Evolutionary conservation across 2,888 invertebrate genomes (phyloP), one percentile per base, ranked within the genome.

Genomic region (Cheilosia vulpina): DNA sequence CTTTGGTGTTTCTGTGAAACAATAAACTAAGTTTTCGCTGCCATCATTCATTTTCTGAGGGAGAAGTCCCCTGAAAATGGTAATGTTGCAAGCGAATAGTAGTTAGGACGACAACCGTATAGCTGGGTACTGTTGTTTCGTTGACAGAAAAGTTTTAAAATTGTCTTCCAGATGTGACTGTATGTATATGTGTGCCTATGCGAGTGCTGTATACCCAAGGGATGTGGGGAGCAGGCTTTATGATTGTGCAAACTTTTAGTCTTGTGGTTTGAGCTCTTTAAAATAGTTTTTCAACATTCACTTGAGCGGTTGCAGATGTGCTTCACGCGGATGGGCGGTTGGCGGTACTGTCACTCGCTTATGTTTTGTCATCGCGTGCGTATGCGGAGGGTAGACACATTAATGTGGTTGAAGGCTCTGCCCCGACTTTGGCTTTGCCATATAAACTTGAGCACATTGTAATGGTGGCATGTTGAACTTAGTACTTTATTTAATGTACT

Each of bases 81-180:
- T 66, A 65, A 69, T 60, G 68, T 53, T 77, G 62, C 60, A 77
- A 60, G 45, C 68, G 60, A 77, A 60, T 68, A 62, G 68, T 58
- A 66, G 57, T 55, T 13, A 13, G 47, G 34, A 19, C 4, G 19
- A 57, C 57, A 21, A 45, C 19, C 31, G 5, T 52, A 21, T 6
- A 21, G n/a, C 45, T 24, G 21, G 24, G 24, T 52, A 52, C 79
- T 83, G 78, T 79, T 79, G 68, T 79, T 83, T 63, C 73, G 83
- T 79, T 79, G 79, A 83, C 79, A 75, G 69, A 79, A 79, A 84
- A 79, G 58, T 84, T 84, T 79, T 58, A 84, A 38, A 84, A 79
- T 84, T 84, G 79, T 79, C 79, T 84, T 79, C 73, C 84, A 79
- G 84, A 84, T 84, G 79, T 69, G 84, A 71, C 73, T 78, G 68